Base-by-base conservation (phyloP, 2,888 invertebrate species). In the Beris chalybata region DNA sequence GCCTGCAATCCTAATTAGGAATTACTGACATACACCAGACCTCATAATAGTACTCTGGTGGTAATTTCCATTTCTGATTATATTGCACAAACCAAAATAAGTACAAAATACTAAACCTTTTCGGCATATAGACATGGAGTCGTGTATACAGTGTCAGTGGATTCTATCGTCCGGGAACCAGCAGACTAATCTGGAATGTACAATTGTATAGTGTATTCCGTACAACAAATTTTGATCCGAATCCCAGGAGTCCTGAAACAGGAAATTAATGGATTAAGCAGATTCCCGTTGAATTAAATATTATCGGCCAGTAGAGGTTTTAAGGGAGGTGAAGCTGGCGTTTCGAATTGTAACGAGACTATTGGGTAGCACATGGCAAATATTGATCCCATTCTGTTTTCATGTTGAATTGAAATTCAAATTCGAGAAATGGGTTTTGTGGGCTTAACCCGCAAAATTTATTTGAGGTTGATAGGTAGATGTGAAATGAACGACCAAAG, bases 191-290 rank as follows among this genome's bases (percentile, higher is more conserved):
- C 9, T 38, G 3, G 5, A 38, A 38, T 38, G 3, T 38, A 38
- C 5, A 38, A 9, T 38, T 38, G 38, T 38, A 32, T 32, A 38
- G 22, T 22, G 22, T 38, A 38, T 38, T 7, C 38, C 9, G 38
- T 38, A 22, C 22, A 38, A 4, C 38, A 38, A n/a, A 38, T 38
- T 38, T 9, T 9, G 38, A 38, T 38, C 38, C 5, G 38, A 9
- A 38, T 15, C 13, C 13, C 22, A 13, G 15, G 56, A 31, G 30
- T 12, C 6, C 45, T 4, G 47, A 58, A 15, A 58, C 55, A 45
- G 58, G 58, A 58, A 44, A 58, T 58, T 58, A 58, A 58, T 45
- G 58, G 58, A 58, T 58, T 58, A 58, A 58, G 47, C 29, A 13
- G 47, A 58, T 58, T 45, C 58, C 45, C 45, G 58, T 30, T 47